Conservation (phyloP, 2,888 invertebrate genomes). For the Trissolcus japonicus region DNA sequence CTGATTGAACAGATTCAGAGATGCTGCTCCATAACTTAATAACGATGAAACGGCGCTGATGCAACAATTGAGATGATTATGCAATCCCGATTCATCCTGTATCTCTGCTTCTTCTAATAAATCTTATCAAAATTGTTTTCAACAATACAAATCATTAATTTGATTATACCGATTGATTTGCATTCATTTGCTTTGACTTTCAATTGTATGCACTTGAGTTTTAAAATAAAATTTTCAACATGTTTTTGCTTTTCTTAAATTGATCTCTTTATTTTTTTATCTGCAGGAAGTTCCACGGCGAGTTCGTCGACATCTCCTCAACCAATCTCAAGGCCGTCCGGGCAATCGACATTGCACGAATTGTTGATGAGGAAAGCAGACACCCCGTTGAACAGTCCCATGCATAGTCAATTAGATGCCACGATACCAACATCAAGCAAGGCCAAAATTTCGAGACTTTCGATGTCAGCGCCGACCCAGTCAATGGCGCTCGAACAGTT, state of each 20-base stretch:
- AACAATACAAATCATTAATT: neutral
- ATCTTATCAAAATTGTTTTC: conserved; percentile 2
- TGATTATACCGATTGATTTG: conserved; percentile 2
- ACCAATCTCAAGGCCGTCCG: conserved; percentile 63
- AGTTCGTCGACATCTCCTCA: conserved; percentile 74
- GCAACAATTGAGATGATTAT: conserved; percentile 10
- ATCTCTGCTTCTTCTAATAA: conserved; percentile 11
- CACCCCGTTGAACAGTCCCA: conserved; percentile 72
- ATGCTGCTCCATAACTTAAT: neutral
- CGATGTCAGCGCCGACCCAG: conserved; percentile 92
- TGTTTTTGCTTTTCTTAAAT: neutral
- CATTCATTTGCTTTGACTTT: neutral
- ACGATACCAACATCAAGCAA: conserved; percentile 64
- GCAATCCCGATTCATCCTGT: conserved; percentile 8
- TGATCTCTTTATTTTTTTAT: neutral
- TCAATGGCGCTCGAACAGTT: conserved; percentile 85
- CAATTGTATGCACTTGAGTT: neutral
- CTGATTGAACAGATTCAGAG: neutral
- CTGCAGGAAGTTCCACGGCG: conserved; percentile 71
- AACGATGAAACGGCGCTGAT: conserved; percentile 7
- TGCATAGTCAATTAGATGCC: conserved; percentile 62
- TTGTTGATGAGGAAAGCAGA: conserved; percentile 83
- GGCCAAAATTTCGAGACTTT: conserved; percentile 82
- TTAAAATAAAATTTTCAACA: neutral
- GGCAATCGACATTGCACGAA: conserved; percentile 80